Percentiles rank a stretch among this genome's conserved stretches.
Conservation (phyloP, 2,888 invertebrate genomes). For the Bellardia pandia region DNA sequence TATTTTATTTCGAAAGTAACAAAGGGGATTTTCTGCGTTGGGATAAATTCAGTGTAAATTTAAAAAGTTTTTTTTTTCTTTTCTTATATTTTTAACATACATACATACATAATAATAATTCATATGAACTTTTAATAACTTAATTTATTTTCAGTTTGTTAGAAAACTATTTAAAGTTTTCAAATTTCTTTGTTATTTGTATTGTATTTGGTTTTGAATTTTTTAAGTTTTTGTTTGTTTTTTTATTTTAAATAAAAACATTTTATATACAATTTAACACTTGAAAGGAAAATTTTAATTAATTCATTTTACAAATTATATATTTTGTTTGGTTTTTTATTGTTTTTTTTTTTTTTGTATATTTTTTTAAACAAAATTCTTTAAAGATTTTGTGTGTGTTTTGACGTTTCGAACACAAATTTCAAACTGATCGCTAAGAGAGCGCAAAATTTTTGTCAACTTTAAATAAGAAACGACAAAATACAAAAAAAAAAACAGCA, state of each 20-base stretch:
- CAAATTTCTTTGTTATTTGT: not conserved
- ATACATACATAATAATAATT: constrained; percentile 40
- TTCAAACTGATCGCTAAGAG: constrained; percentile 59
- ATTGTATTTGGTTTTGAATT: constrained; percentile 18
- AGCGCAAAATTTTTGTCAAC: constrained; percentile 60
- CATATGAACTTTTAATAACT: not conserved
- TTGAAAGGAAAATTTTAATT: not conserved
- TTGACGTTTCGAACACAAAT: constrained; percentile 61
- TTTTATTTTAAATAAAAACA: not conserved
- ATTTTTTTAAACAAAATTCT: not conserved
- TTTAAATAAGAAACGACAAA: constrained; percentile 4
- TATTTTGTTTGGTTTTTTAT: constrained; percentile 25
- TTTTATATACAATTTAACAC: constrained; percentile 34
- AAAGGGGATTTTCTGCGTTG: too few species aligned
- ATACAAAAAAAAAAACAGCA: constrained; percentile 12
- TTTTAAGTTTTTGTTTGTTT: not conserved
- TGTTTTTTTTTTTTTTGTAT: constrained; percentile 1
- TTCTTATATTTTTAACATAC: constrained; percentile 13
- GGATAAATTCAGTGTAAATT: too few species aligned
- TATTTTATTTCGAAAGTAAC: too few species aligned
- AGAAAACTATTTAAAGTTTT: not conserved
- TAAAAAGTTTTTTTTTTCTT: not conserved
- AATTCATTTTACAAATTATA: not conserved
- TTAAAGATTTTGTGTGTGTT: constrained; percentile 52
- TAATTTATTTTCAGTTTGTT: not conserved